Evolutionary conservation across 1,140 invertebrate genomes (phyloP).

Genomic region (Marisa cornuarietis): DNA sequence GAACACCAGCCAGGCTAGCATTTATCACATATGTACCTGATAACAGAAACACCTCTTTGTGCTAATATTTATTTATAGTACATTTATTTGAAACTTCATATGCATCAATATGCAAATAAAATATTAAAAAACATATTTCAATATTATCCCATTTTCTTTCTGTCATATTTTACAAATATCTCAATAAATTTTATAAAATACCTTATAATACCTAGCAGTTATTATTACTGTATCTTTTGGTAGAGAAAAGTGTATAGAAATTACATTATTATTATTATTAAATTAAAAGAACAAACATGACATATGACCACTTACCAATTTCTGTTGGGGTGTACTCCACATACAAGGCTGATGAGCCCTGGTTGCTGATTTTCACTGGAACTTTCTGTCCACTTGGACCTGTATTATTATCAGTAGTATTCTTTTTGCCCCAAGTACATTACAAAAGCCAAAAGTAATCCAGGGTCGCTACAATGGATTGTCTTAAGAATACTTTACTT

Average conservation of each 20-base stretch:
- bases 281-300: neutral
- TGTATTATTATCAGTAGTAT: neutral
- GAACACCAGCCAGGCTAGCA: slow-evolving; percentile 90
- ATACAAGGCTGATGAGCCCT: slow-evolving; percentile 65
- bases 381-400: slow-evolving; percentile 32
- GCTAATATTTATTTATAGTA: neutral
- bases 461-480: too few relatives aligned
- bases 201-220: too few relatives aligned
- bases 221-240: too few relatives aligned
- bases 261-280: neutral
- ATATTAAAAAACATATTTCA: neutral
- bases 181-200: too few relatives aligned
- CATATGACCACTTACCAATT: slow-evolving; percentile 40
- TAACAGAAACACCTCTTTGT: slow-evolving; percentile 20
- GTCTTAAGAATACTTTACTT: too few relatives aligned
- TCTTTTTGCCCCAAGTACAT: too few relatives aligned
- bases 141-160: too few relatives aligned
- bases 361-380: slow-evolving; percentile 68
- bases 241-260: too few relatives aligned
- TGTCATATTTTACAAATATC: too few relatives aligned
- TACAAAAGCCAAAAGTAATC: too few relatives aligned
- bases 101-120: neutral
- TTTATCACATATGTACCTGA: slow-evolving; percentile 83
- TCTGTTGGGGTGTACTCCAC: slow-evolving; percentile 51
- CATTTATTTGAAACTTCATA: neutral